phyloP scores from a whole-genome alignment of 2,113 vertebrate species.

The Notarius lentiginosus region DNA sequence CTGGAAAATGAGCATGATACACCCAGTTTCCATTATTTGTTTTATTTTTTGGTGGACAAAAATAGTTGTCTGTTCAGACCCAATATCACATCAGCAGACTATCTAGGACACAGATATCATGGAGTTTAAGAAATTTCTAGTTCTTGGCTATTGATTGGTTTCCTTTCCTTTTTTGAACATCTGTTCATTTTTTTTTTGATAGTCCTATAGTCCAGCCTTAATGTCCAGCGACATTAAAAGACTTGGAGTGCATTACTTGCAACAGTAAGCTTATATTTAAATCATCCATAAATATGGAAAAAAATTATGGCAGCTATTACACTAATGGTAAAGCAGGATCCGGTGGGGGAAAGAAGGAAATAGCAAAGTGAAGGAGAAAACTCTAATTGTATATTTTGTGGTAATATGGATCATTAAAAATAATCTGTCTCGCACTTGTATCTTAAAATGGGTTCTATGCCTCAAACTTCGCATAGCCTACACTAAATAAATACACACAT shows the following conservation, averaged over 20 bases:
- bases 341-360: not conserved
- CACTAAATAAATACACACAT: not conserved
- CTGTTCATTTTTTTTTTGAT: not conserved
- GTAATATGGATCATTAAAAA: not conserved
- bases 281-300: not conserved
- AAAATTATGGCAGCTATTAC: not conserved
- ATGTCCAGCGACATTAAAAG: not conserved
- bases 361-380: not conserved
- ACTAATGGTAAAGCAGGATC: not conserved
- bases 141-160: not conserved
- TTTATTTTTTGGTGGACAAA: not conserved
- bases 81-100: not conserved
- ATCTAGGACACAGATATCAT: not conserved
- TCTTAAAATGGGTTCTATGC: not conserved
- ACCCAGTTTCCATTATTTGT: not conserved
- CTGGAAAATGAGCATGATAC: not conserved
- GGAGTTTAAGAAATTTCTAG: not conserved
- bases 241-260: not conserved
- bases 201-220: not conserved
- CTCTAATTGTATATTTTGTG: not conserved
- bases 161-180: not conserved
- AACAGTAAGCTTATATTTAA: not conserved
- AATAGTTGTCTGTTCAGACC: not conserved
- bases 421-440: slow-evolving; percentile 4
- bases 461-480: not conserved